Base-by-base conservation (phyloP, 1,140 invertebrate species). In the Nixonia krombeini region DNA sequence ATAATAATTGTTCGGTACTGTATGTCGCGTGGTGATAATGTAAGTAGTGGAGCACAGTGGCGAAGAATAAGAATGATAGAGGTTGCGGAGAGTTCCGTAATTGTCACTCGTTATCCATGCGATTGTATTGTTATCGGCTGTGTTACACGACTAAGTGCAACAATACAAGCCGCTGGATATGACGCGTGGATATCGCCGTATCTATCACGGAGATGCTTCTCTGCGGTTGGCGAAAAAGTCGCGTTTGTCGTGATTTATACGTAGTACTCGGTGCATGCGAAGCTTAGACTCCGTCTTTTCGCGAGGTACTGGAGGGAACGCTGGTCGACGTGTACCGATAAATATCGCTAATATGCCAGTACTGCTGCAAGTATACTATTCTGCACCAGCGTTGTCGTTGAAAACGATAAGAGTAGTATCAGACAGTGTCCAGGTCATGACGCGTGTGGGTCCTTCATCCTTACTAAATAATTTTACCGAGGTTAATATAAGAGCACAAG, bases 81-180 rank as follows among this genome's bases (percentile, higher is more conserved):
- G 33, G n/a, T n/a, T n/a, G n/a, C n/a, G n/a, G n/a, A n/a, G n/a
- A n/a, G 57, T 69, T 58, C 62, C 74, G 63, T 79, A 77, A 80
- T 80, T 80, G 78, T 78, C 62, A 58, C 76, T 79, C 72, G 76
- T 80, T 79, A 79, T 78, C 74, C 61, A 57, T 63, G 75, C 71
- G 70, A 79, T 77, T 76, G 76, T 80, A 50, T 67, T 38, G 17
- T n/a, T n/a, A n/a, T 13, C 68, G 49, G 50, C 23, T 50, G 33
- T 41, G 12, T 42, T 25, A 21, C 18, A 42, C 10, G 40, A 21
- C 10, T 42, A 18, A 46, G 52, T 10, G 51, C 41, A 65, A 62
- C 45, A 67, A 49, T 56, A 52, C 56, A 13, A 21, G 13, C 40
- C 18, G 18, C 18, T 21, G 44, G 55, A 75, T 75, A 74, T 76